Conservation (phyloP, 1,140 invertebrate genomes). For the Diorhabda sublineata region DNA sequence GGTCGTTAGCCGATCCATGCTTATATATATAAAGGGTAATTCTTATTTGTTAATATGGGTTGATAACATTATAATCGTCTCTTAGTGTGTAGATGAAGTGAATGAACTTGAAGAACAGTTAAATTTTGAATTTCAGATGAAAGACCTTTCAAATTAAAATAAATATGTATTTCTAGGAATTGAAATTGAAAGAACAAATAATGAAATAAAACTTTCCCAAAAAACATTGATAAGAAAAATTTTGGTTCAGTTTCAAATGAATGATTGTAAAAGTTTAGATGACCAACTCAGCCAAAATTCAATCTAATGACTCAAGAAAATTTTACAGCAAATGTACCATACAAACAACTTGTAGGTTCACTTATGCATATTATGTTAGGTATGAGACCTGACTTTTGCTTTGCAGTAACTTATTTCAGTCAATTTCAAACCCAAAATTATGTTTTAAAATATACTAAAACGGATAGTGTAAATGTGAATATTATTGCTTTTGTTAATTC, state of each 20-base stretch:
- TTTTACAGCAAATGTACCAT: slow-evolving; percentile 5
- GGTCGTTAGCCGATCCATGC: too few relatives aligned
- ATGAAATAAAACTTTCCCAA: slow-evolving; percentile 10
- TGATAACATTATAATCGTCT: slow-evolving; percentile 39
- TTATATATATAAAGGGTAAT: slow-evolving; percentile 36
- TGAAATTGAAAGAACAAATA: slow-evolving; percentile 16
- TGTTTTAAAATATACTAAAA: neutral
- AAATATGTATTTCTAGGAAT: slow-evolving; percentile 16
- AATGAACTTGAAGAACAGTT: slow-evolving; percentile 13
- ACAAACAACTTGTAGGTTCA: slow-evolving; percentile 15
- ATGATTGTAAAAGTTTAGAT: slow-evolving; percentile 24
- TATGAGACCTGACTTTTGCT: slow-evolving; percentile 22
- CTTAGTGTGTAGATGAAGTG: slow-evolving; percentile 18
- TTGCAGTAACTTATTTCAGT: slow-evolving; percentile 16
- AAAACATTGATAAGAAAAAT: slow-evolving; percentile 13
- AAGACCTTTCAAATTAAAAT: slow-evolving; percentile 11
- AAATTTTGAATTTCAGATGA: slow-evolving; percentile 19
- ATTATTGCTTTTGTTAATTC: slow-evolving; percentile 1
- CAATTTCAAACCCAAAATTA: slow-evolving; percentile 13
- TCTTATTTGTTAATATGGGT: slow-evolving; percentile 35
- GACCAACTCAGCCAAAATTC: slow-evolving; percentile 19
- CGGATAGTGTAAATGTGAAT: neutral
- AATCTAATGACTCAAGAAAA: slow-evolving; percentile 9
- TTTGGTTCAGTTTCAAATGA: slow-evolving; percentile 17
- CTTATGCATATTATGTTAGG: slow-evolving; percentile 19